Evolutionary conservation across 2,797 vertebrate genomes (phyloP).

Genomic region (Micromesistius poutassou): DNA sequence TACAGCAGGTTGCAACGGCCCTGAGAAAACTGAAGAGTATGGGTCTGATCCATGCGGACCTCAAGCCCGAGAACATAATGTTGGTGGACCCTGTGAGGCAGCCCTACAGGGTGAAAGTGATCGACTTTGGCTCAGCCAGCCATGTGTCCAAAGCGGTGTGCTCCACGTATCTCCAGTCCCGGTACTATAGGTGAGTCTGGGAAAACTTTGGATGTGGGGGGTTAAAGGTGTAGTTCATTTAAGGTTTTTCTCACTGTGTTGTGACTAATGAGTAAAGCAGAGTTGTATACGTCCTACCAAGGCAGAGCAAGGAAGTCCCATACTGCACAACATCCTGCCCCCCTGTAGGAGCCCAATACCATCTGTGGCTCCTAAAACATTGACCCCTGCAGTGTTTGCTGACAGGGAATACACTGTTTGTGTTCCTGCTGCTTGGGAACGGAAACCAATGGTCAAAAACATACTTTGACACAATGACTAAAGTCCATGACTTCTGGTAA

Average conservation of each 20-base stretch:
- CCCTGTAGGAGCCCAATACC: constrained; percentile 51
- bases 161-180: constrained; percentile 97
- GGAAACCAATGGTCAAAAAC: constrained; percentile 39
- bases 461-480: constrained; percentile 29
- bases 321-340: constrained; percentile 67
- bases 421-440: constrained; percentile 39
- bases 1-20: constrained; percentile 97
- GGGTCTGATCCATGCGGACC: constrained; percentile 98
- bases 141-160: constrained; percentile 99
- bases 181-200: constrained; percentile 93
- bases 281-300: constrained; percentile 35
- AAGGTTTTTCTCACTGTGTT: constrained; percentile 14
- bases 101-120: constrained; percentile 97
- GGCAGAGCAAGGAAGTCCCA: constrained; percentile 61
- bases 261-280: constrained; percentile 5
- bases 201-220: not conserved
- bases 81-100: constrained; percentile 96
- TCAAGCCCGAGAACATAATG: constrained; percentile 99
- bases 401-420: constrained; percentile 31
- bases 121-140: constrained; percentile 98
- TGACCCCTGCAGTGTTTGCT: constrained; percentile 48
- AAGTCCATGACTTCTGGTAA: constrained; percentile 15
- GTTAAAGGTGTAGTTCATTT: not conserved
- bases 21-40: constrained; percentile 97
- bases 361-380: constrained; percentile 27